Percentiles rank a stretch among this genome's conserved stretches.
Evolutionary conservation across 2,888 invertebrate genomes (phyloP).

Genomic region (Heliothis peltigera): DNA sequence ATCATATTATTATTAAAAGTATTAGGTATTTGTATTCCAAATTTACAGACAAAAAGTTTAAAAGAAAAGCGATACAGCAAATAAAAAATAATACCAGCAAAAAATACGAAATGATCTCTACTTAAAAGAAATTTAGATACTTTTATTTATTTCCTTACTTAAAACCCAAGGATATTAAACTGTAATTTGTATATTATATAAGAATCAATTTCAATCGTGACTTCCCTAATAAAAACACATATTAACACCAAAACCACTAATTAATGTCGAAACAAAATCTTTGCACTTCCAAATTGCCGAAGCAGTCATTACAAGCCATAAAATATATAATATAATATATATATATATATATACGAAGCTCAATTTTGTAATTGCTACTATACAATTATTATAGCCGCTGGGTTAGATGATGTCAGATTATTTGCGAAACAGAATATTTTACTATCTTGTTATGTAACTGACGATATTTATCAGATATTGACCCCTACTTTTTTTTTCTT

Average conservation of each 20-base stretch:
- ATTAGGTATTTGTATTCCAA: too few relatives aligned
- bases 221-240: background rate
- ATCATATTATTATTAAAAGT: too few relatives aligned
- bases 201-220: background rate
- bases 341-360: constrained; percentile 22
- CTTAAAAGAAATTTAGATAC: too few relatives aligned
- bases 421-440: constrained; percentile 30
- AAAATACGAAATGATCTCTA: too few relatives aligned
- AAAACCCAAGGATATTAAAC: background rate
- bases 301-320: constrained; percentile 18
- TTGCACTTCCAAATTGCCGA: constrained; percentile 1
- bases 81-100: too few relatives aligned
- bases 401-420: constrained; percentile 40
- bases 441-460: constrained; percentile 10
- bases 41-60: too few relatives aligned
- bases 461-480: constrained; percentile 38
- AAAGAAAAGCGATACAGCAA: too few relatives aligned
- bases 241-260: background rate
- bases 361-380: constrained; percentile 28
- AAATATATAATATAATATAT: too few relatives aligned
- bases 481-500: too few relatives aligned
- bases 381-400: constrained; percentile 2
- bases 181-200: too few relatives aligned
- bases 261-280: background rate
- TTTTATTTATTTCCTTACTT: too few relatives aligned